Conservation (phyloP, 2,113 vertebrate species). For the Scortum barcoo region DNA sequence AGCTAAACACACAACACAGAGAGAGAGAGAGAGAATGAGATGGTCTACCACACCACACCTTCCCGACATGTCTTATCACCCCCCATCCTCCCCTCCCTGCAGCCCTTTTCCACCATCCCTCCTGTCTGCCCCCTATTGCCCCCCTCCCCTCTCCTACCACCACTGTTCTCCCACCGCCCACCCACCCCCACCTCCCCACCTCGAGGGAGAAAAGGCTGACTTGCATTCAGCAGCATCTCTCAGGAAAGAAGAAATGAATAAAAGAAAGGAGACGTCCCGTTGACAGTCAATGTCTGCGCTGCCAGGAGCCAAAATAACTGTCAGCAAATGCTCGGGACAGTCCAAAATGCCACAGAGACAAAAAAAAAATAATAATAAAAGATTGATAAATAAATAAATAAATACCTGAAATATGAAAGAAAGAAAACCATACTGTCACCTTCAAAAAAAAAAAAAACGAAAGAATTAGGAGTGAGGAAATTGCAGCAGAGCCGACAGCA, state of each 20-base stretch:
- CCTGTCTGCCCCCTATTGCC: constrained; percentile 39
- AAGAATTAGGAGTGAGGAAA: constrained; percentile 50
- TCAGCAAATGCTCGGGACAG: constrained; percentile 82
- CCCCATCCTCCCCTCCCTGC: background rate
- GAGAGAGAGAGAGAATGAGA: constrained; percentile 44
- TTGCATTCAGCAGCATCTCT: constrained; percentile 84
- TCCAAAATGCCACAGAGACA: constrained; percentile 78
- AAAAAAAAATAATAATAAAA: constrained; percentile 49
- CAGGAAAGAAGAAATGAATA: constrained; percentile 83
- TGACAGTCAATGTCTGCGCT: constrained; percentile 83
- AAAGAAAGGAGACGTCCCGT: constrained; percentile 85
- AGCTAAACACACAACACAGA: constrained; percentile 64
- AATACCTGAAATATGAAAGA: constrained; percentile 53
- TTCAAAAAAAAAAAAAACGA: constrained; percentile 40
- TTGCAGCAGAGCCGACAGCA: background rate
- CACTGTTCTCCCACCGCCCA: constrained; percentile 51
- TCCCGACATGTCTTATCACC: constrained; percentile 69
- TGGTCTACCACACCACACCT: constrained; percentile 69
- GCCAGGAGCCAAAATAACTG: constrained; percentile 83
- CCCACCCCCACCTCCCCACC: constrained; percentile 49
- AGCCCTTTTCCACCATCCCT: constrained; percentile 63
- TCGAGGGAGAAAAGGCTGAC: constrained; percentile 81
- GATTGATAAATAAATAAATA: constrained; percentile 64
- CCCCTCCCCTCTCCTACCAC: constrained; percentile 29
- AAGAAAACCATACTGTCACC: constrained; percentile 8